Conservation (phyloP, 2,888 invertebrate species). For the Callinectes sapidus region DNA sequence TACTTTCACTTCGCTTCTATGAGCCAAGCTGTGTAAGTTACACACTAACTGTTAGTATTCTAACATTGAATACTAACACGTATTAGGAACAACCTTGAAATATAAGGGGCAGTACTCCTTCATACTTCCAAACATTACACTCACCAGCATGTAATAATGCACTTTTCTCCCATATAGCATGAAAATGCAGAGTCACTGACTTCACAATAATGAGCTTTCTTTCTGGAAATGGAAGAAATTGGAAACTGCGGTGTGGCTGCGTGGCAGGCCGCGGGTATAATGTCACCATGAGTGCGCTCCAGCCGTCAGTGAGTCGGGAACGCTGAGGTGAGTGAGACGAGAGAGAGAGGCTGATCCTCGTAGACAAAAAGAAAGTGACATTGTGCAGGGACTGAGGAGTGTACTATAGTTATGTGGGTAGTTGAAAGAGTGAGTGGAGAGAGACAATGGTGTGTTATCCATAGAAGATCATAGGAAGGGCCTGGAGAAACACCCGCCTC, state of each 20-base stretch:
- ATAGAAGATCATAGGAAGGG: background rate
- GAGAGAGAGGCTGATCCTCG: background rate
- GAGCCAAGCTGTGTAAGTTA: background rate
- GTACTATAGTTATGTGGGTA: background rate
- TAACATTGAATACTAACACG: background rate
- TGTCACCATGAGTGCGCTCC: background rate
- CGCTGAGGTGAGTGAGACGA: background rate
- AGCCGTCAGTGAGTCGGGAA: background rate
- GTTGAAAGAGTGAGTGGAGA: background rate
- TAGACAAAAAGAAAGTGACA: background rate
- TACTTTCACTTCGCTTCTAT: background rate
- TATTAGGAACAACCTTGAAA: background rate
- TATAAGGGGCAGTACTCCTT: background rate
- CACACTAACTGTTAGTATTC: background rate
- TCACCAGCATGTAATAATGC: background rate
- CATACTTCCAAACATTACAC: background rate
- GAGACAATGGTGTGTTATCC: background rate
- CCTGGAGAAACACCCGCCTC: background rate
- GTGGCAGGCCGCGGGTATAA: background rate
- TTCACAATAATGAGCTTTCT: background rate
- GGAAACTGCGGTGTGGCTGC: background rate
- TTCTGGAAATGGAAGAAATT: background rate
- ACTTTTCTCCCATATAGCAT: background rate
- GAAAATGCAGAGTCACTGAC: background rate
- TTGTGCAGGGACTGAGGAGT: background rate